Evolutionary conservation across 2,113 vertebrate species (phyloP), one percentile per base, ranked within the genome.

Genomic region (Odocoileus virginianus): DNA sequence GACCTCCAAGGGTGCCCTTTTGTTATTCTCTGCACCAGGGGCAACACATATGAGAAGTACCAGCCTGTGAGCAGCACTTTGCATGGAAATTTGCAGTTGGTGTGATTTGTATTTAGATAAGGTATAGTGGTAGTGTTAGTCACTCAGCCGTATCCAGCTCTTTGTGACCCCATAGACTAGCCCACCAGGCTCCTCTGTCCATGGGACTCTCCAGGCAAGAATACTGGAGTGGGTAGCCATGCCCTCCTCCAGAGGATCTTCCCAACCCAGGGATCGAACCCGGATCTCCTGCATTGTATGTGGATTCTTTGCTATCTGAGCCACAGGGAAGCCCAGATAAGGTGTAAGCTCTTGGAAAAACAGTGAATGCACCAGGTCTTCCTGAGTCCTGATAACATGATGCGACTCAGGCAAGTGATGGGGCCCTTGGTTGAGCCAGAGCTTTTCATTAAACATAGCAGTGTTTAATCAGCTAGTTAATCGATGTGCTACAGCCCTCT

Each of bases 401-500:
- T 60, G 74, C 43, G 10, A 58, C n/a, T 61, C 21, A 54, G 23
- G 67, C 14, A n/a, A 52, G 21, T 5, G 40, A 1, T 3, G 40
- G 16, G 76, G 28, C 43, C 45, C 57, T 61, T 81, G 84, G 21
- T 23, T 85, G 1, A 45, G 43, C 27, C 54, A 14, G 83, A 33
- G 58, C 30, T 87, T 86, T 67, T 76, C 61, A 57, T 43, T 91
- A 87, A 67, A 79, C 45, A 52, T 3, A 84, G 36, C 7, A 43
- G 9, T 57, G 47, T 88, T 45, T 61, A 92, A 27, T 15, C 85
- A 27, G 57, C 4, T 58, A 58, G 43, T 43, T 92, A 33, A 74
- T 23, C 1, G 9, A 11, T 47, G 10, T 54, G 7, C 3, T 30
- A 0, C 1, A 3, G 21, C 21, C 10, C 33, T 85, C 7, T 50